Conservation (phyloP, 2,888 invertebrate genomes). For the Caenorhabditis drosophilae region DNA sequence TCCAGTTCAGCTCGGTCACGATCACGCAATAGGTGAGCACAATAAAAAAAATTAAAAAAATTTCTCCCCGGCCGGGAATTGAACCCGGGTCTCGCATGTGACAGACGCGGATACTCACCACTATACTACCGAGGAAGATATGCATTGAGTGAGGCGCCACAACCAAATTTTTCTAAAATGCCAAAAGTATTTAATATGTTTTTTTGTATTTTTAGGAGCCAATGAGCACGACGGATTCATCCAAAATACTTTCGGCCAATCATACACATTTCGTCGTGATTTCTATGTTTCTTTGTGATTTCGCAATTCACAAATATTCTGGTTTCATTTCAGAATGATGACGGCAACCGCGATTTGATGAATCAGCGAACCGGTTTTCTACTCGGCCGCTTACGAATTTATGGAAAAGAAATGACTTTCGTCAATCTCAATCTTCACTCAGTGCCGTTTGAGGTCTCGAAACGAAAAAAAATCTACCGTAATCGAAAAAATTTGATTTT, state of each 20-base stretch:
- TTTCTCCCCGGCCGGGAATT: conserved; percentile 65
- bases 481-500: neutral
- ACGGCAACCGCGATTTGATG: conserved; percentile 47
- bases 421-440: conserved; percentile 56
- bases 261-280: conserved; percentile 42
- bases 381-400: conserved; percentile 50
- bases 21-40: conserved; percentile 36
- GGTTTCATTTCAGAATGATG: conserved; percentile 40
- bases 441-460: conserved; percentile 53
- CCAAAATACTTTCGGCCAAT: conserved; percentile 50
- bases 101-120: conserved; percentile 67
- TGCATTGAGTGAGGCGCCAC: too few relatives aligned
- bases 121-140: conserved; percentile 66
- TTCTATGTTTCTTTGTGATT: conserved; percentile 40
- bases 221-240: conserved; percentile 52
- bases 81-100: conserved; percentile 67
- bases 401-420: conserved; percentile 53
- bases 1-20: conserved; percentile 23
- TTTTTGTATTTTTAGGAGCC: conserved; percentile 30
- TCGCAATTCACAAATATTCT: neutral
- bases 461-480: too few relatives aligned
- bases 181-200: too few relatives aligned
- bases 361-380: conserved; percentile 55
- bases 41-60: too few relatives aligned
- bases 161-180: too few relatives aligned